phyloP scores from a whole-genome alignment of 2,113 vertebrate genomes.

The western clawed frog (Xenopus tropicalis) region UCB_Xtro_10.0 CM004443.2:3486001-3486500 shows the following conservation, averaged over 20 bases:
- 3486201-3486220: not conserved
- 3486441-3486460: slow-evolving; percentile 24
- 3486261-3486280: not conserved
- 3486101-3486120: not conserved
- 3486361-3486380: slow-evolving; percentile 1
- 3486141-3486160: not conserved
- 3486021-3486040: not conserved
- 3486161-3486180: not conserved
- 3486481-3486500: not conserved
- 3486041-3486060: not conserved
- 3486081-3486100: not conserved
- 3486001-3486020: not conserved
- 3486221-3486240: not conserved
- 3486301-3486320: too few relatives aligned
- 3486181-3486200: slow-evolving; percentile 12
- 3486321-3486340: not conserved
- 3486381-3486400: not conserved
- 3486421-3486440: slow-evolving; percentile 17
- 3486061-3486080: not conserved
- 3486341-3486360: slow-evolving; percentile 14
- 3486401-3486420: slow-evolving; percentile 5
- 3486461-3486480: not conserved
- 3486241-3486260: not conserved
- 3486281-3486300: not conserved
- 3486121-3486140: not conserved